Conservation (phyloP, 2,888 invertebrate species). For the Ennomos erosarius region DNA sequence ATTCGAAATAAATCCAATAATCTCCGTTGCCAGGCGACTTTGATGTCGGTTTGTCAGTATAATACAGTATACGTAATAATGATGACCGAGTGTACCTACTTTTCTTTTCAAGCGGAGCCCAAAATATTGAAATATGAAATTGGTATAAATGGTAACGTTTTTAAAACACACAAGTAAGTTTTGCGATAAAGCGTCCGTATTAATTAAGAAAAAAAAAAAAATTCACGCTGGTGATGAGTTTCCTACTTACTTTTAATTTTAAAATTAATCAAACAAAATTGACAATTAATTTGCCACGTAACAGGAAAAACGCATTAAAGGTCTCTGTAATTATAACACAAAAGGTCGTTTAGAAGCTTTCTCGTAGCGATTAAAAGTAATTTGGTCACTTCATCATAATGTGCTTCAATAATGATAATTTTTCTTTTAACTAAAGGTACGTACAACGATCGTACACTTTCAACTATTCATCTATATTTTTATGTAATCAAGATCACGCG, state of each 20-base stretch:
- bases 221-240: no score
- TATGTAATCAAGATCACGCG: no score
- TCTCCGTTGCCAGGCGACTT: slow-evolving; percentile 51
- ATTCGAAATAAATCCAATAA: slow-evolving; percentile 62
- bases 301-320: slow-evolving; percentile 27
- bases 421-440: slow-evolving; percentile 11
- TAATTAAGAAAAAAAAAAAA: no score
- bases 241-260: background rate
- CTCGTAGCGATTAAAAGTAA: slow-evolving; percentile 29
- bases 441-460: no score
- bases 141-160: background rate
- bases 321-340: slow-evolving; percentile 24
- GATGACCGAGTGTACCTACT: slow-evolving; percentile 18
- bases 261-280: slow-evolving; percentile 16
- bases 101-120: background rate
- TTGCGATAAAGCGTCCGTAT: no score
- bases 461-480: no score
- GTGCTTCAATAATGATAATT: slow-evolving; percentile 13
- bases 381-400: slow-evolving; percentile 26
- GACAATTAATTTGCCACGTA: slow-evolving; percentile 21
- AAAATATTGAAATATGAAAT: slow-evolving; percentile 6
- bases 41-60: slow-evolving; percentile 51
- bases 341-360: slow-evolving; percentile 32
- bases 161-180: background rate
- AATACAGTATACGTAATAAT: slow-evolving; percentile 29